Base-by-base conservation (phyloP, 1,140 invertebrate species). In the Drosophila azteca region DNA sequence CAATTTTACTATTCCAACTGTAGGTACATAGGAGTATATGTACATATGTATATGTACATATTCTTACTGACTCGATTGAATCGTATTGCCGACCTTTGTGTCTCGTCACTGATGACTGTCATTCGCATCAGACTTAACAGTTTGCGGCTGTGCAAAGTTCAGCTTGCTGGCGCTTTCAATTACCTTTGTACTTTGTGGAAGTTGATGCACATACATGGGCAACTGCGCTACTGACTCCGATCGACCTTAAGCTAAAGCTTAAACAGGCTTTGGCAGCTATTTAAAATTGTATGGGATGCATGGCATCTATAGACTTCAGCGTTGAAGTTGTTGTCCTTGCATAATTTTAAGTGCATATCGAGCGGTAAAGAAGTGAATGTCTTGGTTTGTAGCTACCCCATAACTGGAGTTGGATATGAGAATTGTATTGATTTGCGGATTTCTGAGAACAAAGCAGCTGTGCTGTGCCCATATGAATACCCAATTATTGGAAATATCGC, bases 361-460 rank as follows among this genome's bases (percentile, higher is more conserved):
- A 43, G 39, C 13, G n/a, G 8, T 44, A n/a, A 13, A 17, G 31
- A 13, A 51, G n/a, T 39, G 31, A 31, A 35, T 3, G 24, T 29
- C 9, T 53, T 2, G 20, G 50, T 52, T 35, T 35, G n/a, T 39
- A n/a, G n/a, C 5, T 17, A 31, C 26, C 24, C 5, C 11, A 31
- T 11, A 35, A 9, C 50, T 31, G 26, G 29, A 29, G 29, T 6
- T 29, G 54, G 17, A 31, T 2, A 9, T 41, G 39, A 29, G 66
- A 24, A 22, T 61, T 71, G 54, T 75, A 65, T 75, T 54, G 49
- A 75, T 58, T 73, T 45, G 26, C 26, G 41, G 20, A 55, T 43
- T 31, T 22, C 43, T 74, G 71, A 66, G 71, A 75, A 75, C 53
- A 44, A 66, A 75, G 71, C 71, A 75, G 70, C 49, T 75, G 71